Evolutionary conservation across 2,797 vertebrate genomes (phyloP).

Genomic region (Siniperca undulata): DNA sequence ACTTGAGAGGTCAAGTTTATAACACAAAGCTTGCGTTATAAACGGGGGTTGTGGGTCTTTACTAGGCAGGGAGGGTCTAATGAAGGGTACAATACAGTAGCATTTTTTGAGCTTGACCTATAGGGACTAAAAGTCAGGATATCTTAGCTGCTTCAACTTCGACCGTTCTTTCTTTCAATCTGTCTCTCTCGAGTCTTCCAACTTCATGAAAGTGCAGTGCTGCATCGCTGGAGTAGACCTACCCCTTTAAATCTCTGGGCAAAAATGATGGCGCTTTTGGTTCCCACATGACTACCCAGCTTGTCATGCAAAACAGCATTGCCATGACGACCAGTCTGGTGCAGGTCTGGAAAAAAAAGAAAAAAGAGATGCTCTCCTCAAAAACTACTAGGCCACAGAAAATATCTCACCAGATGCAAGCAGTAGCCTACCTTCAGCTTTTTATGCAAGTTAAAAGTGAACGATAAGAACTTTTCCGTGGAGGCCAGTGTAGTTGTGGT

Average conservation of each 20-base stretch:
- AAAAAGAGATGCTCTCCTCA: not conserved
- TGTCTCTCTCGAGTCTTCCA: not conserved
- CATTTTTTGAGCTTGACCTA: not conserved
- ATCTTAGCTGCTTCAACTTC: not conserved
- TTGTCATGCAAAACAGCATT: conserved; percentile 51
- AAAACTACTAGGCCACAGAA: not conserved
- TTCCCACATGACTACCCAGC: conserved; percentile 33
- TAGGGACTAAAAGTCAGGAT: not conserved
- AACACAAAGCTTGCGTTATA: not conserved
- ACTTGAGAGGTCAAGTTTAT: not conserved
- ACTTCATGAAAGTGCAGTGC: not conserved
- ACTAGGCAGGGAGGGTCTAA: not conserved
- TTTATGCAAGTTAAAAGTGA: not conserved
- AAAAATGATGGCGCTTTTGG: not conserved
- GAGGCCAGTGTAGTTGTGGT: not conserved
- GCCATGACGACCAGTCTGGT: conserved; percentile 53
- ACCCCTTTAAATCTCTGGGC: conserved; percentile 16
- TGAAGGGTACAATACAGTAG: too few relatives aligned
- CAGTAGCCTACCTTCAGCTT: too few relatives aligned
- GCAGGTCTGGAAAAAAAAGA: not conserved
- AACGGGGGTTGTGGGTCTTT: not conserved
- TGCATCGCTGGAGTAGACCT: not conserved
- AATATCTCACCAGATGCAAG: not conserved
- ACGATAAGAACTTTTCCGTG: not conserved
- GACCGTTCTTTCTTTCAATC: not conserved